Evolutionary conservation across 2,113 vertebrate species (phyloP).

Genomic region (Lepus americanus): DNA sequence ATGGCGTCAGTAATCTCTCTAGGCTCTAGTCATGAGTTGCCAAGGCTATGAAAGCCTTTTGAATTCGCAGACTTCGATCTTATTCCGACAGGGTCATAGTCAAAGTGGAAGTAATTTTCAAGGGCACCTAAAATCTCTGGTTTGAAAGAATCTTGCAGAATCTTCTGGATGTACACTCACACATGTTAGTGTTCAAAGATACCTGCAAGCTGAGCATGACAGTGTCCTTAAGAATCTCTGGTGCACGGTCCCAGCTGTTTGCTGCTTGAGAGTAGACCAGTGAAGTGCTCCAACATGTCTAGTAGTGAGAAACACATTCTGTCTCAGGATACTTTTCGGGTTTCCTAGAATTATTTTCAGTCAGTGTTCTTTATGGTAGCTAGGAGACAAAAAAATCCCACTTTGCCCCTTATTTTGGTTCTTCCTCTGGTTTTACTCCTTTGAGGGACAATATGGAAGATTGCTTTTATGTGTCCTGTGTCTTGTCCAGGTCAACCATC

Average conservation of each 20-base stretch:
- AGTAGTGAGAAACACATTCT: background rate
- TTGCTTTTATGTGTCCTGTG: background rate
- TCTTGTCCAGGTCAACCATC: background rate
- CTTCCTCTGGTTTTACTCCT: background rate
- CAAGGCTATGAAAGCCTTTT: no score
- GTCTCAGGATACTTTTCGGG: background rate
- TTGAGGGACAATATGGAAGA: slow-evolving; percentile 12
- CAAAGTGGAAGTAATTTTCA: no score
- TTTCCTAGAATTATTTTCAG: background rate
- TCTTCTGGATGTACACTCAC: background rate
- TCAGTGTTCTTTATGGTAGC: background rate
- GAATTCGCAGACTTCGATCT: no score
- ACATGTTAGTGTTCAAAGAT: background rate
- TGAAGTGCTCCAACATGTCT: background rate
- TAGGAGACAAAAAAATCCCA: background rate
- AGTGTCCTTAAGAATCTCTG: background rate
- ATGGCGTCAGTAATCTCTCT: no score
- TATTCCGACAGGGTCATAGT: no score
- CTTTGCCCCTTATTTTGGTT: background rate
- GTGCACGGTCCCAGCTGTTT: background rate
- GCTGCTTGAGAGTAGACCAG: background rate
- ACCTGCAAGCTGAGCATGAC: background rate
- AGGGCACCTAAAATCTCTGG: background rate
- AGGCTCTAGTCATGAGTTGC: no score
- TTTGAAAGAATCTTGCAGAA: background rate